Conservation (phyloP, 2,797 vertebrate genomes). For the Pachyuromys duprasi region DNA sequence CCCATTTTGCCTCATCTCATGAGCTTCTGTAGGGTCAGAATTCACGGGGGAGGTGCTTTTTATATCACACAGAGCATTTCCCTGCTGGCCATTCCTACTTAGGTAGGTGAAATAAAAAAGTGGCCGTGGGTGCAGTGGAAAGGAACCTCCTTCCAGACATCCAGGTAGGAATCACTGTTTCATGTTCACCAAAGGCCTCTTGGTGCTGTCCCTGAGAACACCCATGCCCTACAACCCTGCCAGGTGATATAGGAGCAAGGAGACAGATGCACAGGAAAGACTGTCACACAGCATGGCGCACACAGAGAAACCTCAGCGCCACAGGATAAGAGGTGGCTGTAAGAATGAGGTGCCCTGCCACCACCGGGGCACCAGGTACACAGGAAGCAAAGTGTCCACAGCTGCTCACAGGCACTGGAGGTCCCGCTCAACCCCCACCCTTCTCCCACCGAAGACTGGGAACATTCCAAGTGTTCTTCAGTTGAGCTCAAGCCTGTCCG, state of each 20-base stretch:
- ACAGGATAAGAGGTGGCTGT: not conserved
- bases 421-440: rapidly evolving
- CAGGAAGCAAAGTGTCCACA: not conserved
- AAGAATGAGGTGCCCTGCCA: not conserved
- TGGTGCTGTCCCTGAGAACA: not conserved
- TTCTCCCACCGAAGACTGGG: not conserved
- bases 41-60: rapidly evolving
- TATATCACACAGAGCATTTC: not conserved
- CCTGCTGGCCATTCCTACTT: not conserved
- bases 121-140: rapidly evolving
- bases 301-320: not conserved
- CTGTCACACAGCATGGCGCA: not conserved
- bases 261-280: not conserved
- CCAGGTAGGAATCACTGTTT: not conserved
- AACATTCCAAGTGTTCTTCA: not conserved
- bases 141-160: not conserved
- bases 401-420: not conserved
- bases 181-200: not conserved
- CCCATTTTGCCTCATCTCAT: not conserved
- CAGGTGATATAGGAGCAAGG: not conserved
- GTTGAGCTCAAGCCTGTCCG: not conserved
- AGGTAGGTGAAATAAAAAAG: not conserved
- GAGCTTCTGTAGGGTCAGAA: not conserved
- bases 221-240: not conserved
- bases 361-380: rapidly evolving